Conservation (phyloP, 2,113 vertebrate genomes). For the Cettia cetti region DNA sequence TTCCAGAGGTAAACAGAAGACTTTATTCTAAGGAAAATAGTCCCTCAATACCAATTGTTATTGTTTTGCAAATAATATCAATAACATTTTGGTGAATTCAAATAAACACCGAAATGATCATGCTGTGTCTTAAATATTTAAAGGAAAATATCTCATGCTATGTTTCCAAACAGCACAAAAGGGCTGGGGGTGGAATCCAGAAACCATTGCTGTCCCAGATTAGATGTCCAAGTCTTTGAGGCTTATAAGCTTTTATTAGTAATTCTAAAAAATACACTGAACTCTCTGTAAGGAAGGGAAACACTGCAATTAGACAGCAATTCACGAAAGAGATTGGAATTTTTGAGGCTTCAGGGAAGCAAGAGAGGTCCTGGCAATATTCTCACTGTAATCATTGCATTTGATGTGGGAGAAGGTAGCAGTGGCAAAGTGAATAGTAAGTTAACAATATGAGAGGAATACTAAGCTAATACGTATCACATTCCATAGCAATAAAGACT, state of each 20-base stretch:
- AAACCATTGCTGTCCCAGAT: neutral
- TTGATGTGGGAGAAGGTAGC: neutral
- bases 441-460: neutral
- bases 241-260: neutral
- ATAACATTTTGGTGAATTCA: neutral
- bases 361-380: neutral
- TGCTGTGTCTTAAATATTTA: neutral
- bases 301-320: neutral
- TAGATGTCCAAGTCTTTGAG: neutral
- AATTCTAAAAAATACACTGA: conserved; percentile 22
- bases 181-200: neutral
- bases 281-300: neutral
- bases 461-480: neutral
- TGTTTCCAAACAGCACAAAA: neutral
- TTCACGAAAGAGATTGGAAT: neutral
- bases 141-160: neutral
- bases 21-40: neutral
- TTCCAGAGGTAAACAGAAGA: neutral
- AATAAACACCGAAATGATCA: neutral
- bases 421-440: neutral
- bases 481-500: neutral
- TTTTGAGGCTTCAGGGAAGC: neutral
- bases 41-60: neutral
- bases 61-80: neutral
- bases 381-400: neutral